phyloP scores from a whole-genome alignment of 2,888 invertebrate genomes.

The Drosophila pegasa region DNA sequence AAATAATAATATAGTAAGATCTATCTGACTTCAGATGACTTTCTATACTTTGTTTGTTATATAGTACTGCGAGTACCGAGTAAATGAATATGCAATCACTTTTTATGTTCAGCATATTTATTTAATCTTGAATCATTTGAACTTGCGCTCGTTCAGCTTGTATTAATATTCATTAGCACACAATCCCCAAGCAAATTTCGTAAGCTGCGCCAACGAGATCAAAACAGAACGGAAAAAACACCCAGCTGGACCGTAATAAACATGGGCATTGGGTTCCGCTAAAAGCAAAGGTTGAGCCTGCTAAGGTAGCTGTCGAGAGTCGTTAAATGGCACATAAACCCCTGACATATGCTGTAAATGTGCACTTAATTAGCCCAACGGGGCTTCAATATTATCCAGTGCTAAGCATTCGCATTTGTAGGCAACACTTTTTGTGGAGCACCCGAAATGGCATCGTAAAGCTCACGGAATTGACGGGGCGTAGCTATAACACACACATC shows the following conservation, averaged over 20 bases:
- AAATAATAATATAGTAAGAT: background rate
- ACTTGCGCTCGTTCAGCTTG: conserved; percentile 22
- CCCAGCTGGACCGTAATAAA: conserved; percentile 30
- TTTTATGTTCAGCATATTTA: conserved; percentile 25
- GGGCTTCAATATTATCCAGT: conserved; percentile 37
- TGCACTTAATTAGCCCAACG: conserved; percentile 62
- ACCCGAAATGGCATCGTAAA: conserved; percentile 39
- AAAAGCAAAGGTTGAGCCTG: conserved; percentile 20
- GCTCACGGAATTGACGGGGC: conserved; percentile 29
- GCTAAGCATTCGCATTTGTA: conserved; percentile 30
- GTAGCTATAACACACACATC: conserved; percentile 5
- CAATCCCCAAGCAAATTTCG: conserved; percentile 28
- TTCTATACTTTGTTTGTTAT: background rate
- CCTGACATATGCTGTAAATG: conserved; percentile 50
- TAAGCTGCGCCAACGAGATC: conserved; percentile 14
- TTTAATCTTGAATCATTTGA: conserved; percentile 34
- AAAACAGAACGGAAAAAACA: conserved; percentile 2
- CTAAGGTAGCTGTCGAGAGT: conserved; percentile 34
- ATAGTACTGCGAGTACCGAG: too few species aligned
- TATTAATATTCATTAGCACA: conserved; percentile 49
- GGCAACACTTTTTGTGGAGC: conserved; percentile 52
- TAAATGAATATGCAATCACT: conserved; percentile 32
- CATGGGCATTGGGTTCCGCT: conserved; percentile 26
- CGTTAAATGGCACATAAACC: conserved; percentile 53
- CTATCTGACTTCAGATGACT: background rate